Conservation (phyloP, 2,797 vertebrate species). For the Sparidentex hasta region DNA sequence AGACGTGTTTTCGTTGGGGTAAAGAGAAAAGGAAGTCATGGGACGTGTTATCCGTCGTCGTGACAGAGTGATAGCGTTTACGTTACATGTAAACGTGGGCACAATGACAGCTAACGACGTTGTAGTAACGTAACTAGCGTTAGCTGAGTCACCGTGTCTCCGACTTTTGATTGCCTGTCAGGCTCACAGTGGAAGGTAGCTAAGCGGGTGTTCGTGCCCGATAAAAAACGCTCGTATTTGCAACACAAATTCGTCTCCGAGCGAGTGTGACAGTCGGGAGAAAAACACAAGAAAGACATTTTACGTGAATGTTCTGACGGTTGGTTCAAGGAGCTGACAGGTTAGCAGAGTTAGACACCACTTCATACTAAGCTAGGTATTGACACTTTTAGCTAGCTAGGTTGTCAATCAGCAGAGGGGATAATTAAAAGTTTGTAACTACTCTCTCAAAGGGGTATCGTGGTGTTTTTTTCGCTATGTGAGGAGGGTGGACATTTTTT, state of each 20-base stretch:
- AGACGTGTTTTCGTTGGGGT: too few relatives aligned
- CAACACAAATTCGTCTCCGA: too few relatives aligned
- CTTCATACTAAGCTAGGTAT: slow-evolving; percentile 1
- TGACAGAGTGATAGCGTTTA: slow-evolving; percentile 12
- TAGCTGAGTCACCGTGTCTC: slow-evolving; percentile 73
- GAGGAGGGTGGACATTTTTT: background rate
- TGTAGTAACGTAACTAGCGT: slow-evolving; percentile 68
- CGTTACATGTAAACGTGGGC: slow-evolving; percentile 30
- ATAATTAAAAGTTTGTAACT: background rate
- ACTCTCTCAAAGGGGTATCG: too few relatives aligned
- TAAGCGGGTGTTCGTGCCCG: background rate
- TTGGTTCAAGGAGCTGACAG: background rate
- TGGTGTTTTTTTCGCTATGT: background rate
- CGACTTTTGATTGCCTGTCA: slow-evolving; percentile 55
- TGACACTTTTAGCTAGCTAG: background rate
- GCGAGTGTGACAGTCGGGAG: background rate
- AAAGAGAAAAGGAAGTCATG: background rate
- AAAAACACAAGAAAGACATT: background rate
- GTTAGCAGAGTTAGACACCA: background rate
- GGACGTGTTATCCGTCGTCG: background rate
- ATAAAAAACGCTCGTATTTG: background rate
- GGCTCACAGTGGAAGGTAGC: background rate
- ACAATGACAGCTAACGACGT: slow-evolving; percentile 59
- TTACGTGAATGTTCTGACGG: background rate
- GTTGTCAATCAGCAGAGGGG: background rate